A percentile compares a stretch with the other conserved stretches of the same genome.
Evolutionary conservation across 1,140 invertebrate species (phyloP).

Genomic region (Scaptomyza graminum): DNA sequence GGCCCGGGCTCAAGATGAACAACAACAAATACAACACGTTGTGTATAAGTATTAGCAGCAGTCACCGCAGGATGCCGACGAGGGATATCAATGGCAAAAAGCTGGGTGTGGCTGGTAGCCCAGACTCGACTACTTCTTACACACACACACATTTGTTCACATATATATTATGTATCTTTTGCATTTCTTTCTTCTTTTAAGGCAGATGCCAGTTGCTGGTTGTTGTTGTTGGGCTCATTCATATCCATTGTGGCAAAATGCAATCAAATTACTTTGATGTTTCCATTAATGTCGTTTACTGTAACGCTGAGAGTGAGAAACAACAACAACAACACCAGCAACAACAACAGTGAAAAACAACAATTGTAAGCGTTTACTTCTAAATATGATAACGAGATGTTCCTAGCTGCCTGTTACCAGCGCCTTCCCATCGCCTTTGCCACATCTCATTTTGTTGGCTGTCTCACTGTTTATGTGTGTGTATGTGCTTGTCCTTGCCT

Average conservation of each 20-base stretch:
- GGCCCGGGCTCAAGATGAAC: conserved; percentile 9
- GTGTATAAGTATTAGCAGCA: conserved; percentile 11
- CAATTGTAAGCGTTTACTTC: conserved; percentile 23
- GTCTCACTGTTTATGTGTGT: conserved; percentile 2
- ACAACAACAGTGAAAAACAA: conserved; percentile 8
- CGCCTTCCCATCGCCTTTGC: conserved; percentile 12
- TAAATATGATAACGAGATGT: conserved; percentile 46
- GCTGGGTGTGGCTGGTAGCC: conserved; percentile 3
- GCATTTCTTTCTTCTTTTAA: conserved; percentile 41
- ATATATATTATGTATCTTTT: conserved; percentile 20
- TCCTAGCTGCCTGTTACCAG: conserved; percentile 12
- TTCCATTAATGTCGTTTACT: conserved; percentile 81
- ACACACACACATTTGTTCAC: neutral
- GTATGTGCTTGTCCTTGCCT: conserved; percentile 34
- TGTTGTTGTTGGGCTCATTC: conserved; percentile 54
- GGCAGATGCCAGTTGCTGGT: conserved; percentile 31
- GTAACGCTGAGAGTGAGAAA: conserved; percentile 57
- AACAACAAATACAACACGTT: conserved; percentile 10
- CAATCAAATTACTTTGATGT: conserved; percentile 82
- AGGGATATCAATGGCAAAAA: conserved; percentile 33
- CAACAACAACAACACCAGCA: conserved; percentile 26
- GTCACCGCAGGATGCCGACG: conserved; percentile 3
- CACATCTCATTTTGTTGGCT: conserved; percentile 15
- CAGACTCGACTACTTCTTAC: conserved; percentile 4
- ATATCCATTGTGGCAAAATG: conserved; percentile 77